Conservation (phyloP, 1,140 invertebrate species). For the Heliconius nattereri region DNA sequence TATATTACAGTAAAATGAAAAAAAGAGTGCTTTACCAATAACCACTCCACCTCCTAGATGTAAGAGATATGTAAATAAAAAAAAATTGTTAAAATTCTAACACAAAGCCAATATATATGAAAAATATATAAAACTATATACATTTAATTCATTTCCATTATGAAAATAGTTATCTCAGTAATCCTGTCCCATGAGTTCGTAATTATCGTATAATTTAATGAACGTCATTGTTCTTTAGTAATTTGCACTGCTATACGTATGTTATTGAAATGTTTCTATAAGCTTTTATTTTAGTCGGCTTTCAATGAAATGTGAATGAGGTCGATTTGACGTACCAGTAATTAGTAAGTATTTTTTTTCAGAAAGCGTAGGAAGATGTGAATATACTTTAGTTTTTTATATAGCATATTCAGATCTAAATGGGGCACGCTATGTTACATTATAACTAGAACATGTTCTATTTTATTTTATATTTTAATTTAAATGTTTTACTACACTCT, state of each 20-base stretch:
- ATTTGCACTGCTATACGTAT: background rate
- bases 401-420: background rate
- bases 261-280: slow-evolving; percentile 14
- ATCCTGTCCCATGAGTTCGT: background rate
- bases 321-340: slow-evolving; percentile 5
- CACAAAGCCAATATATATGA: too few species aligned
- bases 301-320: slow-evolving; percentile 7
- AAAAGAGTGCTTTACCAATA: too few species aligned
- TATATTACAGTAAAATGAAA: too few species aligned
- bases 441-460: background rate
- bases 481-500: background rate
- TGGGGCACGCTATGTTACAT: background rate
- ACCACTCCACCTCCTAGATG: too few species aligned
- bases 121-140: too few species aligned
- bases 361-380: background rate
- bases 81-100: too few species aligned
- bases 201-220: slow-evolving; percentile 1
- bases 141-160: too few species aligned
- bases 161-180: background rate
- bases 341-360: background rate
- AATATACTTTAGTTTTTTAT: background rate
- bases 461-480: background rate
- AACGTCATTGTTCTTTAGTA: slow-evolving; percentile 3
- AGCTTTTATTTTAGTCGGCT: slow-evolving; percentile 11
- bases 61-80: too few species aligned